Base-by-base conservation (phyloP, 2,888 invertebrate species). In the Psylliodes chrysocephalus region DNA sequence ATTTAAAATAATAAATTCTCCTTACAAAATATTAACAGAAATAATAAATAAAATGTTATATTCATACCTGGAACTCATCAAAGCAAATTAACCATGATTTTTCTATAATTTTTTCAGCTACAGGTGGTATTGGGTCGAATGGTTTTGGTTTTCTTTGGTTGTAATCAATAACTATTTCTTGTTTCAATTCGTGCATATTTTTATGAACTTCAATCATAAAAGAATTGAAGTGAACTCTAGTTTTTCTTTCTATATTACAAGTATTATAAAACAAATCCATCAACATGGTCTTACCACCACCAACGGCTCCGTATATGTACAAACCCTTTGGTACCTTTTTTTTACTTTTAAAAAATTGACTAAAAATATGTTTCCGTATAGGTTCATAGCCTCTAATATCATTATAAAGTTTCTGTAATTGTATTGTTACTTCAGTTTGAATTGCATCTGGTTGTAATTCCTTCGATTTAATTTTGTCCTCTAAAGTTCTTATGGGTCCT, bases 251-350 rank as follows among this genome's bases (percentile, higher is more conserved):
- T 52, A 88, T 86, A 73, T 86, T 82, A 79, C 90, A 90, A 77
- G 90, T 89, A 74, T 95, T 90, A 85, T 92, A 95, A 84, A 99
- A 98, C 76, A 99, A 84, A 84, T 99, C 98, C 99, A 99, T 99
- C 62, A 99, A 84, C 91, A 98, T 98, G 4, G 99, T 99, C 86
- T 99, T 99, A 44, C 99, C 99, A 73, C 95, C 94, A 46, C 96
- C 95, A 67, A 95, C 95, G 77, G 95, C 91, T 60, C 96, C 96
- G 83, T 92, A 90, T 63, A 96, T 89, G 78, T 97, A 96, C 8
- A 96, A 83, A 3, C 96, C 96, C 81, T 89, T 89, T 0, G 93
- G 92, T 35, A 85, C 85, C 66, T 85, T 78, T 63, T 72, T 67
- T 30, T 69, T 72, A 4, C 25, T 53, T 1, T 55, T 49, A 78